phyloP scores from a whole-genome alignment of 2,888 invertebrate genomes.

The Gerris lacustris region DNA sequence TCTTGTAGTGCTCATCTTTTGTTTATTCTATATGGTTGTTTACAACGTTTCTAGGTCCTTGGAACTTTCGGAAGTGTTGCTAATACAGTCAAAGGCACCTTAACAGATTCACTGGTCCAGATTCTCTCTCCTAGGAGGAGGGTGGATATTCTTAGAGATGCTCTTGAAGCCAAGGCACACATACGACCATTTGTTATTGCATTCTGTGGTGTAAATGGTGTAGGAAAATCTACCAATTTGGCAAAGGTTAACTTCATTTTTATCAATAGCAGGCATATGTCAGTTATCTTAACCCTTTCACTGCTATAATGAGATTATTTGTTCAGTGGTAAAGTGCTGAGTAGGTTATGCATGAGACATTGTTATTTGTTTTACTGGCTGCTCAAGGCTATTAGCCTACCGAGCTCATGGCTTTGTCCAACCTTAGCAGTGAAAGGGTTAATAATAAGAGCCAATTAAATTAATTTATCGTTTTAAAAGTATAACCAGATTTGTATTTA shows the following conservation, averaged over 20 bases:
- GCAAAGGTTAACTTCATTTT: slow-evolving; percentile 55
- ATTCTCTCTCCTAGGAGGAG: slow-evolving; percentile 89
- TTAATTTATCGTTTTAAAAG: no score
- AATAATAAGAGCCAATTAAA: no score
- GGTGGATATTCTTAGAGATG: slow-evolving; percentile 91
- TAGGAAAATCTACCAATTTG: slow-evolving; percentile 96
- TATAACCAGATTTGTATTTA: no score
- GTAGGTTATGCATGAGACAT: no score
- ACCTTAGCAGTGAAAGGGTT: no score
- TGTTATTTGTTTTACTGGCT: no score
- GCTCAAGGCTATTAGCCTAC: no score
- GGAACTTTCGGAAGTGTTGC: slow-evolving; percentile 94
- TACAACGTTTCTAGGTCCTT: slow-evolving; percentile 44
- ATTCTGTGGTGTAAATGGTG: slow-evolving; percentile 98
- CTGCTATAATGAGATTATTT: background rate
- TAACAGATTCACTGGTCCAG: slow-evolving; percentile 83
- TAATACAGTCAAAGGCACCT: slow-evolving; percentile 69
- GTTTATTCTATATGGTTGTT: background rate
- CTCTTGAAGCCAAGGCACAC: slow-evolving; percentile 69
- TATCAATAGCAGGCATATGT: background rate
- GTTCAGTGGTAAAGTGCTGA: no score
- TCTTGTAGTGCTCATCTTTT: background rate
- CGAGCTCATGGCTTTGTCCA: no score
- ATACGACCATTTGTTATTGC: slow-evolving; percentile 87
- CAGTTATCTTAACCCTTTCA: background rate